phyloP scores from a whole-genome alignment of 1,140 invertebrate genomes.

The Calliopsis andreniformis region DNA sequence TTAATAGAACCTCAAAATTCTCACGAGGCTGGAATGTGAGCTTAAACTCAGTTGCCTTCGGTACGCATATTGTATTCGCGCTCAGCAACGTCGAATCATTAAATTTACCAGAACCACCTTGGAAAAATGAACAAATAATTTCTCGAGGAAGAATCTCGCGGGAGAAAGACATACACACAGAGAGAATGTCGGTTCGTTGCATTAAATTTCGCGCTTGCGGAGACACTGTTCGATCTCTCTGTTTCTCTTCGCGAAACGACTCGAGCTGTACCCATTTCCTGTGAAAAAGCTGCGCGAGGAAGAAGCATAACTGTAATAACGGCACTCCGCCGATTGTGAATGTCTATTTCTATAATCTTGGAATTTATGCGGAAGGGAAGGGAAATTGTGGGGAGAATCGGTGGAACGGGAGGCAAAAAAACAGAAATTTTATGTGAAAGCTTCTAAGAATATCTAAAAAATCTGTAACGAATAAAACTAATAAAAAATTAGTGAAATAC shows the following conservation, averaged over 20 bases:
- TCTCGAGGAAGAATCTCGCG: background rate
- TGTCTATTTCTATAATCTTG: background rate
- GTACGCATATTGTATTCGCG: no score
- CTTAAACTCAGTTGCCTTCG: background rate
- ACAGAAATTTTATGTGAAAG: no score
- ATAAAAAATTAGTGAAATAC: no score
- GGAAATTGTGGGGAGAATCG: background rate
- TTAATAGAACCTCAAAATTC: background rate
- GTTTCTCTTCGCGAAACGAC: background rate
- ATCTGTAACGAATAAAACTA: no score
- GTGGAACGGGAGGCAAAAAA: no score
- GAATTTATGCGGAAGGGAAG: background rate
- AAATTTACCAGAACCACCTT: background rate
- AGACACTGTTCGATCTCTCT: background rate
- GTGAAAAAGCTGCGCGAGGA: background rate
- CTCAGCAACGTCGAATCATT: background rate
- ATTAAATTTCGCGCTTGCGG: conserved; percentile 1
- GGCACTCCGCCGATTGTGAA: background rate
- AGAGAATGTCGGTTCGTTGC: background rate
- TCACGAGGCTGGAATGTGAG: background rate
- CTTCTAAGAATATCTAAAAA: no score
- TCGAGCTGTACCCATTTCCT: background rate
- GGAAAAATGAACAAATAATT: background rate
- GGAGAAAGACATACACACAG: background rate
- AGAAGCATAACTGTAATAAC: background rate